phyloP scores from a whole-genome alignment of 2,113 vertebrate genomes.

The Acrocephalus arundinaceus region DNA sequence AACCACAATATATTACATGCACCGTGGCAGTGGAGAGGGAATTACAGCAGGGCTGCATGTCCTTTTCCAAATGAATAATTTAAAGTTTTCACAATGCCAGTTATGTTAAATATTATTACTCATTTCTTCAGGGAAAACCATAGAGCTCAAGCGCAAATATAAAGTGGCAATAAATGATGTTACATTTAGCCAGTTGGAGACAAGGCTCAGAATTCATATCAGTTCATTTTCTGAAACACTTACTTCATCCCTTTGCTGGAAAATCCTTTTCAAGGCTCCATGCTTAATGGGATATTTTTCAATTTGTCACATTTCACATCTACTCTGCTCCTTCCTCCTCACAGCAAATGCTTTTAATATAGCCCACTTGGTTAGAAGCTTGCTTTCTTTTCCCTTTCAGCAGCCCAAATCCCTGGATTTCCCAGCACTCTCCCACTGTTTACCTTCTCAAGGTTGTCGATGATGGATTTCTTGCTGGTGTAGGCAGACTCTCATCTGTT shows the following conservation, averaged over 20 bases:
- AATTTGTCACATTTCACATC: slow-evolving; percentile 60
- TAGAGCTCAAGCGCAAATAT: slow-evolving; percentile 35
- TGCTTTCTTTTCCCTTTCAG: slow-evolving; percentile 7
- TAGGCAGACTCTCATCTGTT: slow-evolving; percentile 9
- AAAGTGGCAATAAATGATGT: slow-evolving; percentile 62
- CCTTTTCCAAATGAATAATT: slow-evolving; percentile 74
- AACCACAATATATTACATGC: slow-evolving; percentile 69
- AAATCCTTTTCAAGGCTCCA: slow-evolving; percentile 45
- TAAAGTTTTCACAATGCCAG: slow-evolving; percentile 68
- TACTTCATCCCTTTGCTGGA: slow-evolving; percentile 52
- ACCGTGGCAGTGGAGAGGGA: slow-evolving; percentile 43
- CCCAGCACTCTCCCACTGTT: slow-evolving; percentile 15
- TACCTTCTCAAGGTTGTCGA: slow-evolving; percentile 13
- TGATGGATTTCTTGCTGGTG: slow-evolving; percentile 44
- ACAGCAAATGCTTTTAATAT: slow-evolving; percentile 49
- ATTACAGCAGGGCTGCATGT: slow-evolving; percentile 46
- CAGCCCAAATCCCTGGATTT: slow-evolving; percentile 6
- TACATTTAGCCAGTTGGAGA: slow-evolving; percentile 43
- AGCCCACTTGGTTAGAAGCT: slow-evolving; percentile 7
- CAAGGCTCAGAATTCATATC: slow-evolving; percentile 46
- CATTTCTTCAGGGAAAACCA: slow-evolving; percentile 45
- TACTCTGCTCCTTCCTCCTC: neutral
- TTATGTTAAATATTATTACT: slow-evolving; percentile 73
- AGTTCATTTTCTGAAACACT: slow-evolving; percentile 52
- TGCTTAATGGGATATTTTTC: slow-evolving; percentile 44